Evolutionary conservation across 2,888 invertebrate species (phyloP), one percentile per base, ranked within the genome.

Genomic region (Myathropa florea): DNA sequence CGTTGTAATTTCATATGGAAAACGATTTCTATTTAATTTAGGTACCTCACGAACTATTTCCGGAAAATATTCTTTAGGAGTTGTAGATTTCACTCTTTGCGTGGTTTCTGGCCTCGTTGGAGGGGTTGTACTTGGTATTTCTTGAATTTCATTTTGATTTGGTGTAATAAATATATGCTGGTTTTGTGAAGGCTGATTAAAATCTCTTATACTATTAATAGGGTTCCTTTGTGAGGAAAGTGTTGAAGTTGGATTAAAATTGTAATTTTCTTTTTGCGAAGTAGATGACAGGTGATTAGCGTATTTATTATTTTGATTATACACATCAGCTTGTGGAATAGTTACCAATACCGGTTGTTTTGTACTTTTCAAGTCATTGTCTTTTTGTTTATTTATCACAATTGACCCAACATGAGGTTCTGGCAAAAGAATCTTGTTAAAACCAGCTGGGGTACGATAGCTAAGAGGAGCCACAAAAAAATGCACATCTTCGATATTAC

Each of bases 391-490:
- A 89, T 95, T 95, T 1, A 97, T 94, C 0, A 97, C 96, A 3
- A 97, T 96, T 0, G 97, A 97, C 0, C 97, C 97, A 0, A 97
- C 97, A 89, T 97, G 97, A 0, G 97, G 97, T 14, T 97, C 95
- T 0, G 97, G 97, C 91, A 97, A 95, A 0, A 97, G 95, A 87
- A 97, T 97, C 92, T 97, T 97, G 0, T 96, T 96, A 90, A 96
- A 97, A 3, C 97, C 97, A 64, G 94, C 94, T 0, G 97, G 97
- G n/a, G 97, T 95, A 88, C 96, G 95, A 90, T 97, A 97, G 90
- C 96, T 97, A 26, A 97, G 92, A 0, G 97, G 97, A 0, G 97
- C 97, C 7, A 97, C 97, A 89, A 97, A 97, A 92, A 97, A 97
- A 0, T 97, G 96, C 0, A 97, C 91, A 88, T 96, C 95, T 72